Percentiles rank a stretch among this genome's conserved stretches.
Conservation (phyloP, 2,888 invertebrate genomes). For the Acrobasis repandana region DNA sequence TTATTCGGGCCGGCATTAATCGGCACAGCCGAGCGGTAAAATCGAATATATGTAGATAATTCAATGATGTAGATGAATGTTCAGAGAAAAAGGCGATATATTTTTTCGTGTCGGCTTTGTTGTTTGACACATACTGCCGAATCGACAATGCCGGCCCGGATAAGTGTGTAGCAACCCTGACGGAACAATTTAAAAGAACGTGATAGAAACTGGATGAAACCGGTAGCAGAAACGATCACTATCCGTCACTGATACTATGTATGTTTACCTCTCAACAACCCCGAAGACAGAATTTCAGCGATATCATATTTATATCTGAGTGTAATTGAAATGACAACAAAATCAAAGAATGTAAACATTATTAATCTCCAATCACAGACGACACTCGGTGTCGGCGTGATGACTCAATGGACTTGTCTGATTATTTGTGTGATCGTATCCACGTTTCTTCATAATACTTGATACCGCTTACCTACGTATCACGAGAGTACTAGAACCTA, state of each 20-base stretch:
- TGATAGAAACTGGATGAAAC: constrained; percentile 3
- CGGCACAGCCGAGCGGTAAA: too few relatives aligned
- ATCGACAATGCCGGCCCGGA: too few relatives aligned
- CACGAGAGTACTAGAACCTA: too few relatives aligned
- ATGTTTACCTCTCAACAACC: constrained; percentile 4
- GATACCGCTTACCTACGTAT: too few relatives aligned
- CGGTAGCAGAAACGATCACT: not conserved
- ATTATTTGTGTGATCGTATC: not conserved
- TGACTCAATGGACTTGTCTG: constrained; percentile 6
- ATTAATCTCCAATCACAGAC: not conserved
- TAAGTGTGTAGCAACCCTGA: too few relatives aligned
- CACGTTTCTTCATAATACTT: not conserved
- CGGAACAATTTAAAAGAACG: not conserved
- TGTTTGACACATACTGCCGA: too few relatives aligned
- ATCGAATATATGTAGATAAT: too few relatives aligned
- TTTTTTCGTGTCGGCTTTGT: too few relatives aligned
- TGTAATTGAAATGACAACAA: constrained; percentile 15
- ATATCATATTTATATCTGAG: constrained; percentile 1
- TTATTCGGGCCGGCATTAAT: too few relatives aligned
- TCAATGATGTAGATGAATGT: too few relatives aligned
- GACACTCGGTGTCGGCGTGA: constrained; percentile 2
- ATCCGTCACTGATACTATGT: not conserved
- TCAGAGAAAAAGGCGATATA: too few relatives aligned
- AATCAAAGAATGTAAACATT: constrained; percentile 1
- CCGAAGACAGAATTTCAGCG: not conserved